phyloP scores from a whole-genome alignment of 1,140 invertebrate genomes.

The Mamestra configurata region DNA sequence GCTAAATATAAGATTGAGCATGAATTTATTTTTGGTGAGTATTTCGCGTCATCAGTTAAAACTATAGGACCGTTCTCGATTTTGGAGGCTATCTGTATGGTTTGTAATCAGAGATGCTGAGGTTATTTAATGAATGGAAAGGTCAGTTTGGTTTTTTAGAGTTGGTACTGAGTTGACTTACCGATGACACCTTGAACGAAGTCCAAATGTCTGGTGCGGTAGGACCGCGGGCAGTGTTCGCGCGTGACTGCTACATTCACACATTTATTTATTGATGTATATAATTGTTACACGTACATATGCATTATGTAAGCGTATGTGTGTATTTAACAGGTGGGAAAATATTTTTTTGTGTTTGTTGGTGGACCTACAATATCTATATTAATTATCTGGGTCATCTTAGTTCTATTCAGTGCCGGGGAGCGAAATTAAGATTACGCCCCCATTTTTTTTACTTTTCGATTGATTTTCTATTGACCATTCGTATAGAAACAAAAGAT shows the following conservation, averaged over 20 bases:
- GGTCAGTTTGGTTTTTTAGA: neutral
- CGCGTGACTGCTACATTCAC: slow-evolving; percentile 52
- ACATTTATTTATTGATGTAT: slow-evolving; percentile 50
- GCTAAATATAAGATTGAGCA: slow-evolving; percentile 88
- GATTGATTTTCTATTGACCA: too few species aligned
- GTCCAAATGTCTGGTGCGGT: slow-evolving; percentile 59
- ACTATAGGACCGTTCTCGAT: slow-evolving; percentile 60
- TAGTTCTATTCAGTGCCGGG: too few species aligned
- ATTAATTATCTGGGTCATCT: too few species aligned
- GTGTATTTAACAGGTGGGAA: slow-evolving; percentile 22
- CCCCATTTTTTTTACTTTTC: too few species aligned
- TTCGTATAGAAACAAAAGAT: too few species aligned
- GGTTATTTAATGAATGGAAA: slow-evolving; percentile 24
- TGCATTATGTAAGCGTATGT: slow-evolving; percentile 39
- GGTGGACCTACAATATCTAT: too few species aligned
- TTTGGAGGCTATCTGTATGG: slow-evolving; percentile 25
- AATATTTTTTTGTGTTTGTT: neutral
- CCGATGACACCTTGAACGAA: slow-evolving; percentile 57
- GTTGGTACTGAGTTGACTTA: slow-evolving; percentile 41
- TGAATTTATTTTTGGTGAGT: slow-evolving; percentile 85
- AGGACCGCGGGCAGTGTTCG: slow-evolving; percentile 25
- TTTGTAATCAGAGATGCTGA: slow-evolving; percentile 19
- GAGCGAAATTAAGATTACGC: too few species aligned
- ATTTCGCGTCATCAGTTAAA: slow-evolving; percentile 84
- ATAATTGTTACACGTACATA: slow-evolving; percentile 27